Evolutionary conservation across 2,797 vertebrate genomes (phyloP).

Genomic region (Synaphobranchus kaupii): DNA sequence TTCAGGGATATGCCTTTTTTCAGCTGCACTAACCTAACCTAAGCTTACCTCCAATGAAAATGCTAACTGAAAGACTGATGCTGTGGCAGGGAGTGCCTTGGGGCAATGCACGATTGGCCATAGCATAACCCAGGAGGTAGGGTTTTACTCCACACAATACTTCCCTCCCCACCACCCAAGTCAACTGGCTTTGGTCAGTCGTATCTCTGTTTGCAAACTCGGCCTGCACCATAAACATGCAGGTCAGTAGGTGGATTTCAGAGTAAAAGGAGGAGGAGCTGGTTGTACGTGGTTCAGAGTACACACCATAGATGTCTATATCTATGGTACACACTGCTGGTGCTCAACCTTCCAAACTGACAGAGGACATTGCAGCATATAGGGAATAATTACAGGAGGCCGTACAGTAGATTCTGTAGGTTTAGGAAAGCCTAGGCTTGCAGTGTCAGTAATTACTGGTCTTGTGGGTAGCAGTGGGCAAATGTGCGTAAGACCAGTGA

Average conservation of each 20-base stretch:
- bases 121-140: background rate
- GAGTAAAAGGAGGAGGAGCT: background rate
- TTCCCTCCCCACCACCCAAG: background rate
- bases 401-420: background rate
- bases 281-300: background rate
- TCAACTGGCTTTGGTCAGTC: background rate
- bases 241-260: background rate
- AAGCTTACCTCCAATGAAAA: no score
- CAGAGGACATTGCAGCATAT: background rate
- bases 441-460: background rate
- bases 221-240: background rate
- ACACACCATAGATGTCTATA: background rate
- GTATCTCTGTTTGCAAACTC: background rate
- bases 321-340: background rate
- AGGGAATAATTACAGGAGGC: background rate
- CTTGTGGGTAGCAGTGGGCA: background rate
- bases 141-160: background rate
- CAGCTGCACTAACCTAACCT: no score
- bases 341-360: background rate
- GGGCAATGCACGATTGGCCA: background rate
- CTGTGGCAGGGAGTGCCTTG: background rate
- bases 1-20: no score
- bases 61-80: no score
- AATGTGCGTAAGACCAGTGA: conserved; percentile 15
- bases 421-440: background rate